A percentile compares a stretch with the other conserved stretches of the same genome.
Conservation (phyloP, 2,888 invertebrate species). For the Lithophane socia region DNA sequence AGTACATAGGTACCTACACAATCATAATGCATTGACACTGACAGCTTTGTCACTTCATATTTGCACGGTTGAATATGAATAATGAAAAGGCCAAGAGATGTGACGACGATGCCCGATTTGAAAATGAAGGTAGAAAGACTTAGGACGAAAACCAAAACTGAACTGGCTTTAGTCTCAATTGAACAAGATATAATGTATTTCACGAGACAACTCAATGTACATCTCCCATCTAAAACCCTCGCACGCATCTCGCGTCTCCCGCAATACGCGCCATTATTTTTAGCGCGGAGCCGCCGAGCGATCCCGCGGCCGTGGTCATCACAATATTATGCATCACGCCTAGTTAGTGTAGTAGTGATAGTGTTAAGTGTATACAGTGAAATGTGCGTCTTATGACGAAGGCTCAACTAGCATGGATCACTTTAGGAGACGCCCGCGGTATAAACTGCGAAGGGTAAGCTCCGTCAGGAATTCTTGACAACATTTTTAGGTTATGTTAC, state of each 20-base stretch:
- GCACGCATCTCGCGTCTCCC: conserved; percentile 58
- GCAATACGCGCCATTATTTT: conserved; percentile 80
- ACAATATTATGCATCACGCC: conserved; percentile 60
- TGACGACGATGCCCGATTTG: neutral
- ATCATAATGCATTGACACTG: neutral
- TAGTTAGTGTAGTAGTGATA: conserved; percentile 64
- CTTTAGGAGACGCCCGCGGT: conserved; percentile 82
- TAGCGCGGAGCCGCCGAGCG: conserved; percentile 82
- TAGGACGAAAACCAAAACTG: neutral
- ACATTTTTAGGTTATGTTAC: conserved; percentile 73
- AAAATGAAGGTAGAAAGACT: neutral
- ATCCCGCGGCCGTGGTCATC: conserved; percentile 67
- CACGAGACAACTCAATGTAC: conserved; percentile 61
- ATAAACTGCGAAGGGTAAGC: conserved; percentile 77
- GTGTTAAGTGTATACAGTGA: conserved; percentile 75
- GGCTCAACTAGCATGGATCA: conserved; percentile 81
- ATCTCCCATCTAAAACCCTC: conserved; percentile 52
- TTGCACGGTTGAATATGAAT: no score
- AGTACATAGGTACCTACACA: neutral
- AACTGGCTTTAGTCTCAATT: neutral
- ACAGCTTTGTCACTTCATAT: neutral
- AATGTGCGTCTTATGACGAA: conserved; percentile 87
- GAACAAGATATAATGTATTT: neutral
- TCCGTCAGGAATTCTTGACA: conserved; percentile 70
- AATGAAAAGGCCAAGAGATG: neutral